These are phyloP conservation scores for Coilia nasus DNA, from an alignment of 2,797 vertebrate species.

Conservation along the genomic window DNA sequence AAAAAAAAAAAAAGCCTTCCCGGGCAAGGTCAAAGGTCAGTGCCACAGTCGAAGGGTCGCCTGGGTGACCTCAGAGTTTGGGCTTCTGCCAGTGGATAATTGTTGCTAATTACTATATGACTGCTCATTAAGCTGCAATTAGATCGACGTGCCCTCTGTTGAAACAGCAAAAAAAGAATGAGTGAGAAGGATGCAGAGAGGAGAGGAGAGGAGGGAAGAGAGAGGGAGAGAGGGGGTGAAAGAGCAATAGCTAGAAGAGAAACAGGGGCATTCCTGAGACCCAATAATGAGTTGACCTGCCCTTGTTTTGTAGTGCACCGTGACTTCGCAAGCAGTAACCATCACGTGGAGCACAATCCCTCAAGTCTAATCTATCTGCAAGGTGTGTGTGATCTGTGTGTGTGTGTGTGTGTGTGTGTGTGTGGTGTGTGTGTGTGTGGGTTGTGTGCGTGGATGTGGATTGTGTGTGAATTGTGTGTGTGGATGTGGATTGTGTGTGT, in stretches of 20 bases:
- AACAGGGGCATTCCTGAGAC: constrained; percentile 1
- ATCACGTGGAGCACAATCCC: constrained; percentile 22
- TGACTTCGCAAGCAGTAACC: constrained; percentile 19
- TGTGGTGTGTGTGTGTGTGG: not conserved
- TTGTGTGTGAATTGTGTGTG: not conserved
- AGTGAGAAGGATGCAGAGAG: not conserved
- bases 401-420: not conserved
- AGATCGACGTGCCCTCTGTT: constrained; percentile 39
- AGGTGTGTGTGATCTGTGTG: constrained; percentile 35
- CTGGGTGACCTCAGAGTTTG: constrained; percentile 47
- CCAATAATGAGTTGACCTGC: constrained; percentile 29
- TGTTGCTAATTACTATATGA: constrained; percentile 54
- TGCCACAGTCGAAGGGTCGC: constrained; percentile 47
- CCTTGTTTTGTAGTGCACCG: constrained; percentile 32
- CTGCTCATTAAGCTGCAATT: constrained; percentile 56
- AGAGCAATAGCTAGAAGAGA: not conserved
- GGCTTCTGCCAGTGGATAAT: constrained; percentile 56
- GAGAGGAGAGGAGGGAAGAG: not conserved
- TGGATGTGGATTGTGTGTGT: constrained; percentile 21
- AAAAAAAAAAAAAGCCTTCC: not conserved
- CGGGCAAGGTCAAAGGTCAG: constrained; percentile 30
- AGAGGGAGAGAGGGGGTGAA: not conserved
- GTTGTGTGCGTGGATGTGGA: not conserved
- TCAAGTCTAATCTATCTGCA: constrained; percentile 39
- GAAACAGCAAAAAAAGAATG: not conserved